These are phyloP conservation scores for Drosophila paramelanica DNA, from an alignment of 2,888 invertebrate species.

Conservation along the genomic window DNA sequence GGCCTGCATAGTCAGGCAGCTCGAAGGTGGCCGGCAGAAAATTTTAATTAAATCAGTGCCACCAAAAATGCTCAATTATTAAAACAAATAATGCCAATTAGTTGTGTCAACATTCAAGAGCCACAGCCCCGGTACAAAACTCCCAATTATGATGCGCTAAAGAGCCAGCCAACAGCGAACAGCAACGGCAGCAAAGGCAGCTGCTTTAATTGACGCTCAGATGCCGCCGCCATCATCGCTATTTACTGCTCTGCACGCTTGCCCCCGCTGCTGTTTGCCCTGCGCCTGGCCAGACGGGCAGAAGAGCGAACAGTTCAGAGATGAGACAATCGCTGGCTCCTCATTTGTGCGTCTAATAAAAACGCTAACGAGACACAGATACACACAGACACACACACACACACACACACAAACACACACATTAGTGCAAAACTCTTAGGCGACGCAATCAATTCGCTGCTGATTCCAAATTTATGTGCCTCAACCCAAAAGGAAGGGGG, in stretches of 20 bases:
- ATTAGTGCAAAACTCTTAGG: constrained; percentile 70
- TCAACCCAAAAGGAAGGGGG: constrained; percentile 14
- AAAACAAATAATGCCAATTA: constrained; percentile 84
- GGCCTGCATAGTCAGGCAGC: constrained; percentile 1
- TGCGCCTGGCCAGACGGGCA: background rate
- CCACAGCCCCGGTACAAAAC: constrained; percentile 29
- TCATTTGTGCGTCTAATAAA: constrained; percentile 76
- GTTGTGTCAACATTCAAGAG: constrained; percentile 81
- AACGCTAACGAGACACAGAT: constrained; percentile 73
- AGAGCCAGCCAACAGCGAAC: constrained; percentile 45
- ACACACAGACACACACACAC: constrained; percentile 31
- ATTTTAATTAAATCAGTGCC: constrained; percentile 82
- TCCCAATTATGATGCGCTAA: constrained; percentile 69
- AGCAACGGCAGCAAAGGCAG: constrained; percentile 31
- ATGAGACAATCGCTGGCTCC: constrained; percentile 57
- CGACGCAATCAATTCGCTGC: constrained; percentile 68
- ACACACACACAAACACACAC: constrained; percentile 27
- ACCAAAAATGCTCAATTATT: constrained; percentile 82
- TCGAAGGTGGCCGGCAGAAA: constrained; percentile 29
- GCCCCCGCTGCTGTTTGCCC: constrained; percentile 11
- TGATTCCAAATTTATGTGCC: constrained; percentile 54
- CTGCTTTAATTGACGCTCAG: constrained; percentile 76
- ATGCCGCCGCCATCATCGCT: constrained; percentile 69
- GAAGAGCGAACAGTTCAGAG: constrained; percentile 32
- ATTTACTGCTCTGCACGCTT: constrained; percentile 36